A percentile compares a stretch with the other conserved stretches of the same genome.
These are phyloP conservation scores for Drosophila parabipectinata DNA, from an alignment of 1,140 invertebrate species.

Conservation along the genomic window DNA sequence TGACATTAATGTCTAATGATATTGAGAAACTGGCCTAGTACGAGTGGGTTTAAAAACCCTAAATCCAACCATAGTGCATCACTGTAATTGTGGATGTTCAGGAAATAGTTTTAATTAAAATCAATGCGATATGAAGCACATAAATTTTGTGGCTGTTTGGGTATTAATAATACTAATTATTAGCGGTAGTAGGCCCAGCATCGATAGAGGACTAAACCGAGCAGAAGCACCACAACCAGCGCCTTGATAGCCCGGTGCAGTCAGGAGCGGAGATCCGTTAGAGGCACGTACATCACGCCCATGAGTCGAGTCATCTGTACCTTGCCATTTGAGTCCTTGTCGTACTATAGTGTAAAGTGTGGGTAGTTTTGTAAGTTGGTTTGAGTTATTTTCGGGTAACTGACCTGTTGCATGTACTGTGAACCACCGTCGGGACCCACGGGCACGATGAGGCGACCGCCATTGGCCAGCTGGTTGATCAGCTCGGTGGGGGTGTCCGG, in stretches of 20 bases:
- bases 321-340: constrained; percentile 93
- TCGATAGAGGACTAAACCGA: constrained; percentile 39
- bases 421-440: constrained; percentile 93
- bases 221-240: constrained; percentile 37
- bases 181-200: constrained; percentile 37
- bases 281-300: constrained; percentile 98
- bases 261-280: constrained; percentile 90
- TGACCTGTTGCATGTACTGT: constrained; percentile 91
- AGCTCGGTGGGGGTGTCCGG: constrained; percentile 90
- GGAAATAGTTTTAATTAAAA: constrained; percentile 25
- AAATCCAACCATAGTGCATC: background rate
- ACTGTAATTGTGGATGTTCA: background rate
- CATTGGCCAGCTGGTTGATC: constrained; percentile 88
- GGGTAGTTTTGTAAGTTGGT: background rate
- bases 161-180: constrained; percentile 21
- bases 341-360: constrained; percentile 88
- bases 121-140: constrained; percentile 22
- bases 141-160: constrained; percentile 9
- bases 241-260: constrained; percentile 28
- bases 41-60: background rate
- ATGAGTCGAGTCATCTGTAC: constrained; percentile 92
- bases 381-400: background rate
- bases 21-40: background rate
- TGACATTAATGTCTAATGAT: constrained; percentile 24
- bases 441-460: constrained; percentile 96